Conservation (phyloP, 2,797 vertebrate genomes). For the Chanos chanos region DNA sequence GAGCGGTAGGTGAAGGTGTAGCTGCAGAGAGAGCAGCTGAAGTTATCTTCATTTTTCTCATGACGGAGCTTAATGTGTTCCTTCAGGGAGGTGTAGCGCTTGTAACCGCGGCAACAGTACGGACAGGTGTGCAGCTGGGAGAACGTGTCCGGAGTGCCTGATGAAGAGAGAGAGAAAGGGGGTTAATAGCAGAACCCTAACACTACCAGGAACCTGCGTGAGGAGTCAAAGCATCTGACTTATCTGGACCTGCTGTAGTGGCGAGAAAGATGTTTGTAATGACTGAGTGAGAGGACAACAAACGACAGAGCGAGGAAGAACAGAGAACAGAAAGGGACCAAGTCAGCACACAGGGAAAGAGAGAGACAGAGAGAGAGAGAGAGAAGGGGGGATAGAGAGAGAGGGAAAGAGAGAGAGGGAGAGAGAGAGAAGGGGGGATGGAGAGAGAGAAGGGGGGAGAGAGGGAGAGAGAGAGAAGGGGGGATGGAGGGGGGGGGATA, state of each 20-base stretch:
- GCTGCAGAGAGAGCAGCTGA: slow-evolving; percentile 93
- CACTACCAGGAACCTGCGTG: too few relatives aligned
- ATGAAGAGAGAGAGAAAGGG: slow-evolving; percentile 14
- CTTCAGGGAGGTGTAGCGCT: slow-evolving; percentile 95
- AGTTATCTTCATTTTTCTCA: slow-evolving; percentile 94
- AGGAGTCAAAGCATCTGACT: too few relatives aligned
- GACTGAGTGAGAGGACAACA: not conserved
- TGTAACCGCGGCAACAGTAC: slow-evolving; percentile 93
- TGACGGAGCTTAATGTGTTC: slow-evolving; percentile 98
- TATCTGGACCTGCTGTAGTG: too few relatives aligned
- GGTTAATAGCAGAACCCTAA: too few relatives aligned
- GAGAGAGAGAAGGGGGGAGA: not conserved
- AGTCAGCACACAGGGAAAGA: slow-evolving; percentile 24
- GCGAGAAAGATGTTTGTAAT: too few relatives aligned
- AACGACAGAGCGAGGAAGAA: not conserved
- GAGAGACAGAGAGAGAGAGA: not conserved
- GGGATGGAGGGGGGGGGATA: not conserved
- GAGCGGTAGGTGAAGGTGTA: slow-evolving; percentile 93
- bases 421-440: not conserved
- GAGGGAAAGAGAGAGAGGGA: not conserved
- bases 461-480: not conserved
- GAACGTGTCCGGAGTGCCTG: slow-evolving; percentile 92
- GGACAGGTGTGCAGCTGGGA: slow-evolving; percentile 96
- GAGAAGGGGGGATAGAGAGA: too few relatives aligned
- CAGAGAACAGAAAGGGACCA: not conserved